Base-by-base conservation (phyloP, 2,888 invertebrate genomes). In the Diadromus collaris region DNA sequence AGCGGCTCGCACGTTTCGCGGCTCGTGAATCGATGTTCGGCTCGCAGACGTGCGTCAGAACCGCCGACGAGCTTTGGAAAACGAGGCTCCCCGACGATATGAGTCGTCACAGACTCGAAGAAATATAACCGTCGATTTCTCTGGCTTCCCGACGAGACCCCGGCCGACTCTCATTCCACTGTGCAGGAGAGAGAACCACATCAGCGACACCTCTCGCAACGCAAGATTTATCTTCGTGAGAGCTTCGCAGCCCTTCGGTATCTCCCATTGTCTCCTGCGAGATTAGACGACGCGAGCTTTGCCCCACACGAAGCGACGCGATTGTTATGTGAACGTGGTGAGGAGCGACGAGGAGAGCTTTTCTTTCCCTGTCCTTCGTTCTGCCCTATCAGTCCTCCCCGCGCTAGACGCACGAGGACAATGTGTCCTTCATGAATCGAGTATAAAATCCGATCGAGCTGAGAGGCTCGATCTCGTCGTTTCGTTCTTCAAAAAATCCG, bases 81-180 rank as follows among this genome's bases (percentile, higher is more conserved):
- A 21, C 9, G 46, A 21, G 34, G 21, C 21, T 24, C 10, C 10
- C 7, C 24, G 21, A 4, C 48, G 24, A 48, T 9, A 51, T 5
- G 13, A 51, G 21, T 21, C 19, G 21, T 13, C 38, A 0, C 4
- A 51, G 3, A 51, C 19, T 21, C 9, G 51, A 9, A 38, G 65
- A 64, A 58, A 46, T 65, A 65, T 65, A 73, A 19, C 46, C 48
- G 21, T 13, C 72, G 24, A 73, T 73, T 73, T 65, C 64, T 73
- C 64, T 32, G 46, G 64, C 32, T 64, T 65, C 34, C 21, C 32
- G 19, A 24, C 64, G 6, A 38, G 5, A 32, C 34, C 7, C 19
- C 9, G 6, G 0, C 46, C 21, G 24, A 7, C 10, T 51, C 21
- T 34, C 19, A 13, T 44, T 65, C n/a, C 65, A 60, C 46, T n/a